These are phyloP conservation scores for Drosophila pegasa DNA, from an alignment of 2,888 invertebrate genomes.

Conservation along the genomic window DNA sequence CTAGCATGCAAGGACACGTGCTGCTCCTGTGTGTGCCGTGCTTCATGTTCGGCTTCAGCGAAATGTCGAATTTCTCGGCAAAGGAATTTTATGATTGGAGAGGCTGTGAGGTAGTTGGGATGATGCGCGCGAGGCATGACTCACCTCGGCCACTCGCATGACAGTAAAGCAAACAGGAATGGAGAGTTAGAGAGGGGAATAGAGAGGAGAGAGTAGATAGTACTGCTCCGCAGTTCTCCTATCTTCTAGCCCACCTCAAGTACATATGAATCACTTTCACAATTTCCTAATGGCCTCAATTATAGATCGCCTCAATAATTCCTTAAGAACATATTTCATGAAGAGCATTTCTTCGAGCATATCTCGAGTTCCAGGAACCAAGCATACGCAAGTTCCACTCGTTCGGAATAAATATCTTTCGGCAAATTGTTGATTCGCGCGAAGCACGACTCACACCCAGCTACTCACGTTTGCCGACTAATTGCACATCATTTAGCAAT, in stretches of 20 bases:
- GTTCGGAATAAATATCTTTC: slow-evolving; percentile 14
- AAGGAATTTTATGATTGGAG: slow-evolving; percentile 17
- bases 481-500: slow-evolving; percentile 57
- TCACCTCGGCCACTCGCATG: not conserved
- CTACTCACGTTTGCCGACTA: slow-evolving; percentile 33
- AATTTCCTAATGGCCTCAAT: not conserved
- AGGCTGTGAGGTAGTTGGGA: not conserved
- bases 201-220: not conserved
- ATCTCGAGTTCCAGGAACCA: slow-evolving; percentile 28
- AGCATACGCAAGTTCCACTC: slow-evolving; percentile 1
- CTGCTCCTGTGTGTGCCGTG: slow-evolving; percentile 17
- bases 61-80: slow-evolving; percentile 1
- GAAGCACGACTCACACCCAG: slow-evolving; percentile 14
- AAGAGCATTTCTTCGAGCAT: slow-evolving; percentile 26
- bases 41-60: not conserved
- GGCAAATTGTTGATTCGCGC: slow-evolving; percentile 22
- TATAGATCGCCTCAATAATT: not conserved
- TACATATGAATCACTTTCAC: not conserved
- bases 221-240: not conserved
- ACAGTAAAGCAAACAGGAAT: not conserved
- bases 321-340: slow-evolving; percentile 19
- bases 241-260: not conserved
- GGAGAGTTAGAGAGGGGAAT: not conserved
- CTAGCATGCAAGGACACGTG: slow-evolving; percentile 73
- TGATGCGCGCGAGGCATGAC: slow-evolving; percentile 14